A percentile compares a stretch with the other conserved stretches of the same genome.
phyloP scores from a whole-genome alignment of 2,888 invertebrate genomes.

The Meta bourneti region DNA sequence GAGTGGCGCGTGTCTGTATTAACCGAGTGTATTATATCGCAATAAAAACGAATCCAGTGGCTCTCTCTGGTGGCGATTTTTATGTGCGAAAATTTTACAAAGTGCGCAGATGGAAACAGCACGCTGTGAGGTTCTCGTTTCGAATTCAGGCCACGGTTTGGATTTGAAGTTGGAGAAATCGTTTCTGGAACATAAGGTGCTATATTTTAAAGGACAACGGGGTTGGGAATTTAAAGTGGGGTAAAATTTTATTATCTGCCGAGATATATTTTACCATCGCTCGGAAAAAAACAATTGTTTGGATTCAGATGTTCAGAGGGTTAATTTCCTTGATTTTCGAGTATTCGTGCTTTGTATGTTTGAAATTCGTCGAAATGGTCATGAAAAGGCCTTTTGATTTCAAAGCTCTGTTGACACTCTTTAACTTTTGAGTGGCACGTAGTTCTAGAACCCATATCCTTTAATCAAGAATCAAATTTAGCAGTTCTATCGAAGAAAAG shows the following conservation, averaged over 20 bases:
- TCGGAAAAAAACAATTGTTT: neutral
- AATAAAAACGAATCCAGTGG: conserved; percentile 33
- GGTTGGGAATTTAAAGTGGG: neutral
- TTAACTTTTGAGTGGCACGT: no score
- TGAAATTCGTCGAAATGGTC: no score
- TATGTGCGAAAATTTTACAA: no score
- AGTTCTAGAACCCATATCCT: no score
- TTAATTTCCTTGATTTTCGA: no score
- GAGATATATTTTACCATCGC: neutral
- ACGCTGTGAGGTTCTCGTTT: neutral
- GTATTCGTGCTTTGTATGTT: no score
- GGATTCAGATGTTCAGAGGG: neutral
- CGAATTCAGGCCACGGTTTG: neutral
- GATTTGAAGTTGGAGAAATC: neutral
- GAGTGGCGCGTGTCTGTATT: conserved; percentile 28
- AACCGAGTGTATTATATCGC: conserved; percentile 39
- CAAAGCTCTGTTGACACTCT: no score
- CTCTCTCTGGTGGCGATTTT: no score
- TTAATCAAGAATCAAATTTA: no score
- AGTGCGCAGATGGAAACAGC: no score
- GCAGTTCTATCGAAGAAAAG: no score
- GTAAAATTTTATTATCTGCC: neutral
- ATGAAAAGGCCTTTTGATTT: no score
- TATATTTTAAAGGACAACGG: neutral
- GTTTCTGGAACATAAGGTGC: neutral